Evolutionary conservation across 2,113 vertebrate species (phyloP), one percentile per base, ranked within the genome.

Genomic region (Dipodomys spectabilis): DNA sequence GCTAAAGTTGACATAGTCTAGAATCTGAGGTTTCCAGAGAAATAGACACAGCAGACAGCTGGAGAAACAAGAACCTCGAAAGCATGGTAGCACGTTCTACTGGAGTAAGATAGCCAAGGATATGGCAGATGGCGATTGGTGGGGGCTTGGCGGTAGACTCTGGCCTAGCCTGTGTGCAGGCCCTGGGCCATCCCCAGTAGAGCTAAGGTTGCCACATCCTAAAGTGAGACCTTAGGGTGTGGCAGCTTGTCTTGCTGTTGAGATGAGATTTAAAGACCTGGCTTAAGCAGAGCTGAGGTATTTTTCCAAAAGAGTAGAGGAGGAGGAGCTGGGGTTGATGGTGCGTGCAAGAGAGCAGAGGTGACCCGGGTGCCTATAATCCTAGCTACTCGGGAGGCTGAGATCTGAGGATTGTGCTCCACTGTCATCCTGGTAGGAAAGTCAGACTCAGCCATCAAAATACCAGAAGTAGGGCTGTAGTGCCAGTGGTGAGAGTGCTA

Each of bases 131-230:
- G 68, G 2, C 4, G 44, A 60, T 11, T 1, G 20, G 57, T 7
- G 23, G 35, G 35, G 53, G 22, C 18, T 28, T 10, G 32, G 71
- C 10, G 27, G 39, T 45, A 16, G 73, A 39, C 73, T 25, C 73
- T 2, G 6, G 39, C 39, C 73, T 27, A 27, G 73, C 39, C 25
- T 44, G 23, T 6, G 5, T n/a, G 30, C 39, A 75, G 39, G 73
- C 39, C 23, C 73, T 44, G 35, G 32, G 72, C 72, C 32, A 25
- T 44, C 20, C 35, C 35, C 23, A 45, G 30, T 0, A 0, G 25
- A 0, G 0, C 2, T 0, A 7, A 4, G 22, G 22, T 8, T 0
- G 10, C 53, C 8, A 0, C 4, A 2, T 8, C 60, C 30, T 27
- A 0, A 22, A 30, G 13, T 6, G 64, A 28, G 69, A 27, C 12